Base-by-base conservation (phyloP, 2,888 invertebrate species). In the Macroteleia sp. region DNA sequence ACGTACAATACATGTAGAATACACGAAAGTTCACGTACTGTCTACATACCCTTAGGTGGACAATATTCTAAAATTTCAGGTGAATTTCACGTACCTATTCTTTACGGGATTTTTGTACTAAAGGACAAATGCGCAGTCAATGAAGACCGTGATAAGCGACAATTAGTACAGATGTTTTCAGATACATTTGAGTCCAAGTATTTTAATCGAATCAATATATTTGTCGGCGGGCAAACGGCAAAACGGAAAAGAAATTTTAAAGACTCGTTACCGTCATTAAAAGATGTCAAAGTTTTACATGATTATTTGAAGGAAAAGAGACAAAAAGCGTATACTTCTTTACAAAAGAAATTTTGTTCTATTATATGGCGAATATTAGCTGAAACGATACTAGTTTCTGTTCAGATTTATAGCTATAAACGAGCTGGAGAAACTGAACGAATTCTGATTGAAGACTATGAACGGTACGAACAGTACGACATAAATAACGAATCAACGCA, bases 371-470 rank as follows among this genome's bases (percentile, higher is more conserved):
- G 2, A 25, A 32, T 4, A 2, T 12, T 66, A 17, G 6, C 36
- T 5, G 12, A 54, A 17, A 44, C 4, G n/a, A 66, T 54, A 9
- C 12, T 66, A 12, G 1, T 22, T 9, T 34, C 22, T 5, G 17
- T 66, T 0, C 44, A 66, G 9, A 17, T 19, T 17, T 66, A n/a
- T 6, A 44, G 20, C 10, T 22, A 36, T 3, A 22, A 19, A 8
- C 25, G 57, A 25, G 28, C 67, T 0, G 67, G 56, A 0, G 57
- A 69, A 36, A 30, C 57, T 1, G 39, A 67, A 46, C n/a, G 67
- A 19, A 46, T 67, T 20, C 8, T 14, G 1, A 46, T 69, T 9
- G 8, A 14, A 20, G 50, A 50, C 14, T 64, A 41, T 32, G 9
- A 44, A 16, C 22, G 19, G 6, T 46, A 61, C 36, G 8, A 25